These are phyloP conservation scores for Columba livia DNA, from an alignment of 2,113 vertebrate species.

Conservation along the genomic window DNA sequence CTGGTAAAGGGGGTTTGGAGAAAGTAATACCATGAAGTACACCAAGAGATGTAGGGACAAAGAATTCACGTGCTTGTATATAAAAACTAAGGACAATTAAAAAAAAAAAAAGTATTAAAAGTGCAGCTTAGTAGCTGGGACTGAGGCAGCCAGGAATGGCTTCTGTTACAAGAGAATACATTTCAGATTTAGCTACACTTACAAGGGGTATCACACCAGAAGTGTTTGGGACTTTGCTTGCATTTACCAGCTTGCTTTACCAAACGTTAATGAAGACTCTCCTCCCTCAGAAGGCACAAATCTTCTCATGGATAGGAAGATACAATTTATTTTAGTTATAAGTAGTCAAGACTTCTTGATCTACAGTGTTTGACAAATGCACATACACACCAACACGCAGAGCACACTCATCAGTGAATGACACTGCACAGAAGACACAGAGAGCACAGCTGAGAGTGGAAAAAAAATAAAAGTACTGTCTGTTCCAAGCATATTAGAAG, in stretches of 20 bases:
- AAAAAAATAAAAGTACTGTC: not conserved
- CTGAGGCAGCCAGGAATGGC: not conserved
- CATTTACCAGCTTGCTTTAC: not conserved
- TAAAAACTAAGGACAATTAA: not conserved
- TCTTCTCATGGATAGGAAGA: not conserved
- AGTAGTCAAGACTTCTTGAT: not conserved
- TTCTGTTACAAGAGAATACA: not conserved
- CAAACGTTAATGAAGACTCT: not conserved
- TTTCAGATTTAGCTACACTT: not conserved
- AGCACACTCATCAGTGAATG: not conserved
- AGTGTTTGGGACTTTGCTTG: not conserved
- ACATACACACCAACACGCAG: not conserved
- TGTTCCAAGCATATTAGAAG: not conserved
- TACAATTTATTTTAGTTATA: not conserved
- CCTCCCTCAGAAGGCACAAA: not conserved
- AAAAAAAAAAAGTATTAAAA: not conserved
- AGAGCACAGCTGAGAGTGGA: not conserved
- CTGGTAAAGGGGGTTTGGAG: not conserved
- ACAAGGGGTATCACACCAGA: not conserved
- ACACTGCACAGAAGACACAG: not conserved
- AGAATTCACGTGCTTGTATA: not conserved
- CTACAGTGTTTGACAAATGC: accelerated
- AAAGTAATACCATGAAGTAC: not conserved
- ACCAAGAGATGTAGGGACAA: not conserved
- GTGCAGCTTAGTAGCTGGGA: not conserved